Evolutionary conservation across 2,797 vertebrate species (phyloP), one percentile per base, ranked within the genome.

Genomic region (Enteromius fasciolatus): DNA sequence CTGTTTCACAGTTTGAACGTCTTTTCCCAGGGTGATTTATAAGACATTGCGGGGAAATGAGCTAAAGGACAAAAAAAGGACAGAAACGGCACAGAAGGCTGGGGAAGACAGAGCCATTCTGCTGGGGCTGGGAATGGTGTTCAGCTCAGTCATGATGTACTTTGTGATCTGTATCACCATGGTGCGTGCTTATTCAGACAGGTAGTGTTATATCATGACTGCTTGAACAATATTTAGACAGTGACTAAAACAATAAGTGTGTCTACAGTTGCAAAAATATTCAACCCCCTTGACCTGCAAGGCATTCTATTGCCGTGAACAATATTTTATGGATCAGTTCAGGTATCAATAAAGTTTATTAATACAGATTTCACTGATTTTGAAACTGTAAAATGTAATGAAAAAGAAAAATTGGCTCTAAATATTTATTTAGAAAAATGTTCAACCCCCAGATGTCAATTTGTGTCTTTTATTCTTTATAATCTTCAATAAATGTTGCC

Each of bases 121-220:
- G n/a, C 93, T 99, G 0, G 97, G 97, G 82, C 93, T 99, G 78
- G 91, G 96, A 79, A 99, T 99, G 97, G 96, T 99, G 93, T 92
- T 97, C 85, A 96, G 96, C 59, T 97, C 98, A 15, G 92, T 97
- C 90, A 96, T 98, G 97, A 97, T 98, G 96, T 98, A 97, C 91
- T 99, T 98, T 82, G 95, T 99, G 80, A 94, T 99, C 90, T 96
- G 97, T 68, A 96, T 98, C 94, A 98, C 97, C 0, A 90, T 96
- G 84, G 91, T 98, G 75, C 96, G 95, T 78, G 96, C 95, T 2
- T 97, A 97, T 88, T 94, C 97, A 90, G 97, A 98, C 89, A 99
- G 98, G 98, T 99, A 96, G 36, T 23, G 48, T 39, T 23, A 57
- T 18, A 28, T 28, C 23, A 44, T 1, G n/a, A 17, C 48, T 52